These are phyloP conservation scores for Drosophila auraria DNA, from an alignment of 1,140 invertebrate species.

Conservation along the genomic window DNA sequence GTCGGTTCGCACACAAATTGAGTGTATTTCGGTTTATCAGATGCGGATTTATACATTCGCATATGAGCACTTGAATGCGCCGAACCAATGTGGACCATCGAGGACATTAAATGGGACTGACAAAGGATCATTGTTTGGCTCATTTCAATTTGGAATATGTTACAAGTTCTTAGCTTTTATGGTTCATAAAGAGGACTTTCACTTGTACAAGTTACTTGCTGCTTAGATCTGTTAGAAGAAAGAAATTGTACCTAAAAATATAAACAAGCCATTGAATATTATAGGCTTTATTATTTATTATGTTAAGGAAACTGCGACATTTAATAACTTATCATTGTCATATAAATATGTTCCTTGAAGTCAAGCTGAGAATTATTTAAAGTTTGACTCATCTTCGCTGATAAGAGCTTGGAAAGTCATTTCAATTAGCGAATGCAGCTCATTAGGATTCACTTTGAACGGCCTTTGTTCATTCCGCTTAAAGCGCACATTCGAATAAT, in stretches of 20 bases:
- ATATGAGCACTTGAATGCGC: slow-evolving; percentile 16
- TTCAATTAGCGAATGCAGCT: slow-evolving; percentile 57
- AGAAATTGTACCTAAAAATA: neutral
- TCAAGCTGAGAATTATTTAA: neutral
- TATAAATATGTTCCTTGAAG: neutral
- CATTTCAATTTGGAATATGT: slow-evolving; percentile 25
- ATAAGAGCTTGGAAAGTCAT: slow-evolving; percentile 36
- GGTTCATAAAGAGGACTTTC: slow-evolving; percentile 1
- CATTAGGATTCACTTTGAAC: slow-evolving; percentile 57
- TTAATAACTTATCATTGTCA: neutral
- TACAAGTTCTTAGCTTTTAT: slow-evolving; percentile 5
- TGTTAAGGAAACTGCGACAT: neutral
- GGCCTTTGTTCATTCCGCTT: slow-evolving; percentile 40
- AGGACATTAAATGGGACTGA: neutral
- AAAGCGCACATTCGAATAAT: slow-evolving; percentile 53
- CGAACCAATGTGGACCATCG: slow-evolving; percentile 1
- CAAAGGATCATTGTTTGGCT: slow-evolving; percentile 9
- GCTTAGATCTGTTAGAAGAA: neutral
- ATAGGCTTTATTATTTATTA: neutral
- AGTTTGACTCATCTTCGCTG: neutral
- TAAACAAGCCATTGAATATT: too few relatives aligned
- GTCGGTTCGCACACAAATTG: slow-evolving; percentile 51
- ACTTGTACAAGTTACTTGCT: neutral
- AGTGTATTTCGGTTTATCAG: slow-evolving; percentile 67
- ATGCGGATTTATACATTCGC: slow-evolving; percentile 53